A percentile compares a stretch with the other conserved stretches of the same genome.
Conservation (phyloP, 2,113 vertebrate genomes). For the Scortum barcoo region DNA sequence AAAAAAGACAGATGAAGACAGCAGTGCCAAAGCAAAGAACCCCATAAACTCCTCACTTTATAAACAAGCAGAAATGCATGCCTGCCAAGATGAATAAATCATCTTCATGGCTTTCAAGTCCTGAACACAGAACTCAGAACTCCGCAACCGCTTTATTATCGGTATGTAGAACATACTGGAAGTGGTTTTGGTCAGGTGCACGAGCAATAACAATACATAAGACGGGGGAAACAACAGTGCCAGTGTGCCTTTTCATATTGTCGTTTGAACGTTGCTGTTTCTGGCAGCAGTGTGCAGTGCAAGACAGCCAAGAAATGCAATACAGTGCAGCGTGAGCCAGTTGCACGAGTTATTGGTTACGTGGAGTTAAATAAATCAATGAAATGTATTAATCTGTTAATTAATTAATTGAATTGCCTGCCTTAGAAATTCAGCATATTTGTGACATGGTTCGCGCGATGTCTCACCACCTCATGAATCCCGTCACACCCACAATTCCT, state of each 20-base stretch:
- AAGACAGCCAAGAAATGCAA: constrained; percentile 24
- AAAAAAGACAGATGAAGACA: constrained; percentile 56
- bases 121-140: constrained; percentile 50
- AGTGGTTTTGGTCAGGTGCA: constrained; percentile 42
- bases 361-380: constrained; percentile 18
- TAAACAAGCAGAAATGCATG: constrained; percentile 64
- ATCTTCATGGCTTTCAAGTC: constrained; percentile 58
- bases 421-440: constrained; percentile 5
- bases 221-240: constrained; percentile 29
- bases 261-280: constrained; percentile 24
- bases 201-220: constrained; percentile 33
- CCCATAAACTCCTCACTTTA: constrained; percentile 61
- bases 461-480: constrained; percentile 16
- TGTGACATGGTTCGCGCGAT: constrained; percentile 22
- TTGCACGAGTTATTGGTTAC: not conserved
- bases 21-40: constrained; percentile 56
- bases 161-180: constrained; percentile 21
- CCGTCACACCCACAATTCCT: constrained; percentile 26
- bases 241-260: constrained; percentile 16
- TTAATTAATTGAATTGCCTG: constrained; percentile 17
- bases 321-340: not conserved
- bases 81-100: constrained; percentile 70
- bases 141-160: constrained; percentile 51
- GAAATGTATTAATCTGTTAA: constrained; percentile 18
- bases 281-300: constrained; percentile 4